Conservation (phyloP, 2,113 vertebrate species). For the Pogonocichla stellata region DNA sequence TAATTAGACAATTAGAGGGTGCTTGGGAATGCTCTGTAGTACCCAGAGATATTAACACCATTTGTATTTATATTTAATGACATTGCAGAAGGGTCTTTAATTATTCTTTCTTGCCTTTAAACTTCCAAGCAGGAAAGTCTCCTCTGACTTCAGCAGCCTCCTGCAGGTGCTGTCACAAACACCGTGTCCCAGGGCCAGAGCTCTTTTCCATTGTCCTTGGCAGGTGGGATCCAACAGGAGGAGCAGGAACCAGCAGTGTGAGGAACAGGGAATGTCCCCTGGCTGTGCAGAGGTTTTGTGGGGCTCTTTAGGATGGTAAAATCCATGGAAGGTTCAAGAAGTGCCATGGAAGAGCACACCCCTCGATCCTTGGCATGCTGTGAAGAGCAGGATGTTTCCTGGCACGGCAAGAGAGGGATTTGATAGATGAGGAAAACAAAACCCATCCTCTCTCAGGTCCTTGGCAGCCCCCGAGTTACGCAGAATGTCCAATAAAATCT, state of each 20-base stretch:
- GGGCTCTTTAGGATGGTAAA: not conserved
- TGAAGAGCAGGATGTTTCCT: not conserved
- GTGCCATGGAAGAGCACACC: not conserved
- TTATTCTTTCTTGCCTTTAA: constrained; percentile 45
- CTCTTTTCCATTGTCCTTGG: not conserved
- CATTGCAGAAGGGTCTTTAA: constrained; percentile 36
- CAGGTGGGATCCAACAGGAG: not conserved
- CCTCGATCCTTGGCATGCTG: not conserved
- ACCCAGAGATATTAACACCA: constrained; percentile 64
- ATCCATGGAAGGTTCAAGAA: not conserved
- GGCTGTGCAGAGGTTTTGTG: not conserved
- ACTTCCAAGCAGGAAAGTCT: constrained; percentile 14
- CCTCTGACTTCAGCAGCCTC: not conserved
- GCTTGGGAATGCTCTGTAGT: constrained; percentile 44
- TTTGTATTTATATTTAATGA: constrained; percentile 68
- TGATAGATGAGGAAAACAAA: not conserved
- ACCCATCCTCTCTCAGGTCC: too few relatives aligned
- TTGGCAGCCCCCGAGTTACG: too few relatives aligned
- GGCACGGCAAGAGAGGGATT: not conserved
- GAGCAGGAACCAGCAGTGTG: not conserved
- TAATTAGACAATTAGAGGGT: constrained; percentile 70
- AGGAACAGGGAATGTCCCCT: accelerated
- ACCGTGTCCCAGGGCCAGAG: not conserved
- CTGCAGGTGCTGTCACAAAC: not conserved
- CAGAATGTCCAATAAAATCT: not conserved